Percentiles rank a stretch among this genome's conserved stretches.
phyloP scores from a whole-genome alignment of 2,888 invertebrate species.

The Erannis defoliaria region DNA sequence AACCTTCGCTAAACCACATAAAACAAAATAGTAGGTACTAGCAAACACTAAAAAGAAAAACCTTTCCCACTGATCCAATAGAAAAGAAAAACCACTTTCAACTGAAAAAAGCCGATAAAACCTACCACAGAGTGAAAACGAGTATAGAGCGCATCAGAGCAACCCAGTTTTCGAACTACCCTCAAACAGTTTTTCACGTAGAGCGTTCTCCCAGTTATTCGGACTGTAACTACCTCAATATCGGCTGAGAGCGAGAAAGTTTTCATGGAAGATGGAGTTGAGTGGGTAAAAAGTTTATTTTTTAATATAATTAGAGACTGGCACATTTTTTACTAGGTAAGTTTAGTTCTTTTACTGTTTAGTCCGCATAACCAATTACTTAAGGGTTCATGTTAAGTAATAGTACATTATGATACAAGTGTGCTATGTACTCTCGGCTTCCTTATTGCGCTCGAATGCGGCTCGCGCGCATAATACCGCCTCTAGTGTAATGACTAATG shows the following conservation, averaged over 20 bases:
- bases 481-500: too few species aligned
- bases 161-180: constrained; percentile 3
- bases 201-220: background rate
- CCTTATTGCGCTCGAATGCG: too few species aligned
- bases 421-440: too few species aligned
- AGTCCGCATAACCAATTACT: too few species aligned
- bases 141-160: background rate
- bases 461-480: too few species aligned
- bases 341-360: too few species aligned
- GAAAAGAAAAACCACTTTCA: background rate
- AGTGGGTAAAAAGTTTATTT: background rate
- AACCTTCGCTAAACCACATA: too few species aligned
- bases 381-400: too few species aligned
- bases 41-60: background rate
- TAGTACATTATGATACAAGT: too few species aligned
- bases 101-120: background rate
- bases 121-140: background rate
- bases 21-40: background rate
- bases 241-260: background rate
- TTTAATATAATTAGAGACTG: background rate
- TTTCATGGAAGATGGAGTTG: constrained; percentile 1
- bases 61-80: background rate
- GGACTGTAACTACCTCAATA: background rate
- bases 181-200: constrained; percentile 3
- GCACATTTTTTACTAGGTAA: background rate